Evolutionary conservation across 2,888 invertebrate genomes (phyloP).

Genomic region (Sceliomorpha sp.): DNA sequence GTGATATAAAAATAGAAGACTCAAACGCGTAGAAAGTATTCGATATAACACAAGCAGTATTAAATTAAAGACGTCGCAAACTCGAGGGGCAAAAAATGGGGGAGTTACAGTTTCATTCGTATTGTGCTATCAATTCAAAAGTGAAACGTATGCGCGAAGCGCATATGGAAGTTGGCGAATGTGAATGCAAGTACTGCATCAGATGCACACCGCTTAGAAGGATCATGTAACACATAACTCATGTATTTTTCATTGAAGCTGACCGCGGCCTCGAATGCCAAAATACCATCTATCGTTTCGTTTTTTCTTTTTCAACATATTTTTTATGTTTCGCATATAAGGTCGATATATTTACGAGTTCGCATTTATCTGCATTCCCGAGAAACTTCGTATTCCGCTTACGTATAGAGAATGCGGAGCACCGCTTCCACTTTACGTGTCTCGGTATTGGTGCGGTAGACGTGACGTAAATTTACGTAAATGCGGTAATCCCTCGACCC

Average conservation of each 20-base stretch:
- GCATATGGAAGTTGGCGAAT: too few relatives aligned
- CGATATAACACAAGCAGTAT: too few relatives aligned
- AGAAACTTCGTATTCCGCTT: constrained; percentile 51
- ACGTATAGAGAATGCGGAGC: constrained; percentile 48
- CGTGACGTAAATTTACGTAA: constrained; percentile 50
- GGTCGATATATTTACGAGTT: constrained; percentile 49
- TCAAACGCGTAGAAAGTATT: too few relatives aligned
- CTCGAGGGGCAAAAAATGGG: too few relatives aligned
- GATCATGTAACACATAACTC: constrained; percentile 19
- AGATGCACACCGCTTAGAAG: too few relatives aligned
- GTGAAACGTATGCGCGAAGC: too few relatives aligned
- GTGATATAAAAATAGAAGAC: too few relatives aligned
- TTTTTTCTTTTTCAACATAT: constrained; percentile 25
- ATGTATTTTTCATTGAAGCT: constrained; percentile 30
- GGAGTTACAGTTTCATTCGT: too few relatives aligned
- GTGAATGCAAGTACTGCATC: too few relatives aligned
- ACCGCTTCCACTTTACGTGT: constrained; percentile 34
- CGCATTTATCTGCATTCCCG: constrained; percentile 50
- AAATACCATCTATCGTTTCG: constrained; percentile 31
- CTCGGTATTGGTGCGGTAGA: constrained; percentile 40
- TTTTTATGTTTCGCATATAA: constrained; percentile 44
- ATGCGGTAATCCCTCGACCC: constrained; percentile 45
- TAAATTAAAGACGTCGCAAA: too few relatives aligned
- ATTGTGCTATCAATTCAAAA: too few relatives aligned
- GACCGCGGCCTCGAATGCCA: constrained; percentile 10